Evolutionary conservation across 2,888 invertebrate species (phyloP), one percentile per base, ranked within the genome.

Genomic region (Hecatera dysodea): DNA sequence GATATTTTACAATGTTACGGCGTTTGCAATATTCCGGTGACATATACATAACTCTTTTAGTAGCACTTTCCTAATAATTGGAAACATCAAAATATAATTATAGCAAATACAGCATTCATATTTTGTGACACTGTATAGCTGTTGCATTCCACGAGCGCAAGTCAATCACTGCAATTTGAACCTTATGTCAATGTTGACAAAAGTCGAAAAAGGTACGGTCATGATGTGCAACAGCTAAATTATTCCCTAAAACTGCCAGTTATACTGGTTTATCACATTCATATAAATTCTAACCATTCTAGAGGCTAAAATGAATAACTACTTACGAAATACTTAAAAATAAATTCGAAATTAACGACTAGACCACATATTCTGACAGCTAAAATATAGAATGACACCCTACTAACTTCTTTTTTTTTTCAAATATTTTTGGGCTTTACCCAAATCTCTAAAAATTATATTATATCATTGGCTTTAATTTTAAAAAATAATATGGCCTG

Each of bases 311-410:
- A 60, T 5, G 44, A 60, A 46, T 19, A 24, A 52, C 27, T 9
- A 36, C 7, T 36, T 60, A 68, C 22, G 68, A 68, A 33, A 24
- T 56, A 56, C 4, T 22, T 36, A 4, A 48, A 48, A 39, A 24
- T 29, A 15, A 22, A 62, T 24, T 63, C 24, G 1, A 72, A 63
- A 48, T 46, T 12, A 1, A 19, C 42, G 55, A 72, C 71, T 72
- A 72, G 55, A 46, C 9, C 24, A 46, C 19, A n/a, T 22, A 33
- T 17, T 44, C n/a, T 0, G 22, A 33, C 33, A 55, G 12, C 11
- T 19, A 8, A 24, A 4, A 48, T 12, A 3, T 50, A 9, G 15
- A 24, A 50, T n/a, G 22, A 22, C 48, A 22, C 22, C 22, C 48
- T 46, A 46, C n/a, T n/a, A 1, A n/a, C 29, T 53, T 29, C 29